Evolutionary conservation across 2,888 invertebrate species (phyloP), one percentile per base, ranked within the genome.

Genomic region (Drosophila picticornis): DNA sequence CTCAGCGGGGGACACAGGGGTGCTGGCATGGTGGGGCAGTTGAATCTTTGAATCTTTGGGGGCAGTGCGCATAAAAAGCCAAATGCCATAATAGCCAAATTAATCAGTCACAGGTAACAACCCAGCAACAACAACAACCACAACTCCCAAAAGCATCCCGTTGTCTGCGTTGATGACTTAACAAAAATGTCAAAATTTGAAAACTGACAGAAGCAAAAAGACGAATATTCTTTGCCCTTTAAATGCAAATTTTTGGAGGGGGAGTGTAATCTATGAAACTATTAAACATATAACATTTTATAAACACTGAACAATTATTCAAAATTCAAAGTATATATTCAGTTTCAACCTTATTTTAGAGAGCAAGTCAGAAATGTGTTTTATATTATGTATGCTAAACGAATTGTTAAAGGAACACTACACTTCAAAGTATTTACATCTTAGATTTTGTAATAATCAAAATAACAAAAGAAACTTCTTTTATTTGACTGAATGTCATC

Each of bases 41-140:
- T 53, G 38, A 56, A 56, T 53, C 25, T 53, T 53, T 46, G 64
- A 56, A 58, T 65, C 57, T 65, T 67, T 64, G 77, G 69, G 77
- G 88, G 83, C 83, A 84, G 88, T 85, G 89, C 84, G 86, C 88
- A 84, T 84, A 88, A 84, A 81, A 90, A 72, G 77, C 81, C 86
- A 85, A 88, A 88, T 88, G 81, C 88, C 88, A 88, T 90, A 88
- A 88, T 88, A 88, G 86, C 90, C 87, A 90, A 90, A 88, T 88
- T 88, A 88, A 88, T 88, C 88, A 88, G 88, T 88, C 88, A 88
- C 87, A 88, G 87, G 75, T 81, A 87, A 90, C 81, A 88, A 80
- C 77, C 80, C 68, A 78, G 69, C 72, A 74, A 57, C 70, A 63
- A 52, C 70, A 58, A 48, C 46, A 57, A 64, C 63, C 66, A 63